These are phyloP conservation scores for Chrysocyon brachyurus DNA, from an alignment of 2,797 vertebrate species.

Conservation along the genomic window DNA sequence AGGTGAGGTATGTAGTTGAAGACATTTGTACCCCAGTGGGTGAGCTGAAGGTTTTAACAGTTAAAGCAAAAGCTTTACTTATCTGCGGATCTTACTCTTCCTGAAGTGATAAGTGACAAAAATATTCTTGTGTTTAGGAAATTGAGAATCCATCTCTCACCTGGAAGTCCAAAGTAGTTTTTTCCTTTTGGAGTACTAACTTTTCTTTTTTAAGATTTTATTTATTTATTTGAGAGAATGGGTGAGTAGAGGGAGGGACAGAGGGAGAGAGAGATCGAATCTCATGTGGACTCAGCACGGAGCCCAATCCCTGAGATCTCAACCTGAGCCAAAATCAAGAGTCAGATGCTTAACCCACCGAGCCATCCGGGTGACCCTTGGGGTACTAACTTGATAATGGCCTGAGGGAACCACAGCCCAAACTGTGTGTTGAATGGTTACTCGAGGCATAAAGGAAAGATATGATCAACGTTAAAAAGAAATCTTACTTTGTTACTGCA, in stretches of 20 bases:
- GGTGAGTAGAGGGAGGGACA: neutral
- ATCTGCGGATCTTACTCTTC: too few species aligned
- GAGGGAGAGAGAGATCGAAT: neutral
- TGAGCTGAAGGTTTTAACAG: too few species aligned
- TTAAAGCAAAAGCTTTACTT: neutral
- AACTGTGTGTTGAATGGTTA: neutral
- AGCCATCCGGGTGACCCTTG: neutral
- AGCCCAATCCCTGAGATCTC: neutral
- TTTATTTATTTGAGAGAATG: neutral
- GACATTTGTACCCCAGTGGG: neutral
- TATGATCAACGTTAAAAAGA: neutral
- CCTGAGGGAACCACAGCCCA: neutral
- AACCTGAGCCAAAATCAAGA: neutral
- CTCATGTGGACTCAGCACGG: rapidly evolving
- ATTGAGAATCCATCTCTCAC: neutral
- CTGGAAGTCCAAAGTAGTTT: neutral
- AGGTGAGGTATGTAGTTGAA: too few species aligned
- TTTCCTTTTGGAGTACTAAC: neutral
- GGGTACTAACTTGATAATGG: neutral
- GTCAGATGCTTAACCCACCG: neutral
- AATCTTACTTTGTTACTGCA: neutral
- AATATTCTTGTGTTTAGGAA: neutral
- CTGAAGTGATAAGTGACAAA: too few species aligned
- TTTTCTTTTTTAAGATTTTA: neutral
- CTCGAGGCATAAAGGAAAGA: neutral